Evolutionary conservation across 1,140 invertebrate genomes (phyloP).

Genomic region (Teleopsis dalmanni): DNA sequence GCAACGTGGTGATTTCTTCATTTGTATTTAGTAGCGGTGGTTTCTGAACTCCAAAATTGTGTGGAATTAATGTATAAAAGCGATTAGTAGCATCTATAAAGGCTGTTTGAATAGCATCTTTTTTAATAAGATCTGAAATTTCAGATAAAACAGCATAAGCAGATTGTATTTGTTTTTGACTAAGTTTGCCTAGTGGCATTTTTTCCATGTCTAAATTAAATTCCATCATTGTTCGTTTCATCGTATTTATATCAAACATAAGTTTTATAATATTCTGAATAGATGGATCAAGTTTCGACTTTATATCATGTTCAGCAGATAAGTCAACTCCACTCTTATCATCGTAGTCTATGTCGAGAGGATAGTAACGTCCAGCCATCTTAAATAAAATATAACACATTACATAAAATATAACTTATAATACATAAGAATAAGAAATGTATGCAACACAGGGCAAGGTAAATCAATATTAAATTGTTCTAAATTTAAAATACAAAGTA

Average conservation of each 20-base stretch:
- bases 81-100: constrained; percentile 81
- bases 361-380: constrained; percentile 71
- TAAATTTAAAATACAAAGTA: not conserved
- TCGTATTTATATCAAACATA: constrained; percentile 85
- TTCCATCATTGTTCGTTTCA: constrained; percentile 89
- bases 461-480: no score
- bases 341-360: constrained; percentile 85
- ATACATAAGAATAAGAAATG: no score
- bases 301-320: constrained; percentile 22
- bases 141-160: constrained; percentile 79
- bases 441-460: no score
- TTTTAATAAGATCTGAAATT: constrained; percentile 58
- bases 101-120: constrained; percentile 45
- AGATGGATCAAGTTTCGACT: constrained; percentile 63
- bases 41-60: constrained; percentile 81
- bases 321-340: constrained; percentile 29
- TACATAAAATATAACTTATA: not conserved
- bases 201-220: constrained; percentile 96
- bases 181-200: constrained; percentile 95
- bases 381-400: constrained; percentile 13
- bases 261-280: constrained; percentile 78
- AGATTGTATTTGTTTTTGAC: constrained; percentile 78
- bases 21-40: constrained; percentile 71
- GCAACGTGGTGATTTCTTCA: constrained; percentile 76
- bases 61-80: constrained; percentile 92